A percentile compares a stretch with the other conserved stretches of the same genome.
These are phyloP conservation scores for Progne subis DNA, from an alignment of 2,113 vertebrate species.

Conservation along the genomic window DNA sequence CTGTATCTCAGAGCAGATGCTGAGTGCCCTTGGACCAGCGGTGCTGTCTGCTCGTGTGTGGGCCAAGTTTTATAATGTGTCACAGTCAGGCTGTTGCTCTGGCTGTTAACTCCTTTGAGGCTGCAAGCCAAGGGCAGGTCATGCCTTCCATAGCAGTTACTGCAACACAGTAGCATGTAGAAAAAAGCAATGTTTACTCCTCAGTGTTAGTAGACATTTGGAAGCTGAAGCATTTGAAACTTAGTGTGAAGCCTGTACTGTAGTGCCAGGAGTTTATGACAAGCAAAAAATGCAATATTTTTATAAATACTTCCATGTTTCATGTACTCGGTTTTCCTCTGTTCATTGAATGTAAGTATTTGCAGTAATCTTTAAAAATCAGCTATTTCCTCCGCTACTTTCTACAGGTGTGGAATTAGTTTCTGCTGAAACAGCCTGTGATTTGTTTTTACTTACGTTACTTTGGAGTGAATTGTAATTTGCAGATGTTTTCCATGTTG, in stretches of 20 bases:
- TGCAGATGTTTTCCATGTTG: not conserved
- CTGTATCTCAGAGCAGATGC: rapidly evolving
- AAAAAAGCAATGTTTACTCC: rapidly evolving
- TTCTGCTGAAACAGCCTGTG: not conserved
- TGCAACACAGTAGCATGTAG: not conserved
- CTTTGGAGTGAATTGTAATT: not conserved
- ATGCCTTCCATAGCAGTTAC: rapidly evolving
- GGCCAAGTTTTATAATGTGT: rapidly evolving
- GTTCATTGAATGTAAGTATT: rapidly evolving
- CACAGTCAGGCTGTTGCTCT: no score
- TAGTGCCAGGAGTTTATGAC: not conserved
- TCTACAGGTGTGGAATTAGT: not conserved
- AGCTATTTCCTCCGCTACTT: not conserved
- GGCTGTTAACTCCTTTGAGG: not conserved
- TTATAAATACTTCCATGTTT: rapidly evolving
- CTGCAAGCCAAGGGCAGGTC: not conserved
- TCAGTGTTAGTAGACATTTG: not conserved
- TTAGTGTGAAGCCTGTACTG: not conserved
- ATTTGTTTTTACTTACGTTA: not conserved
- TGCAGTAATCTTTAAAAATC: not conserved
- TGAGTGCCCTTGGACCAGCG: not conserved
- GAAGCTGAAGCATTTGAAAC: not conserved
- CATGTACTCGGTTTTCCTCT: not conserved
- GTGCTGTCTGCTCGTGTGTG: rapidly evolving
- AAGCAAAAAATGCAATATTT: not conserved